A percentile compares a stretch with the other conserved stretches of the same genome.
phyloP scores from a whole-genome alignment of 2,113 vertebrate species.

The Lipotes vexillifer region DNA sequence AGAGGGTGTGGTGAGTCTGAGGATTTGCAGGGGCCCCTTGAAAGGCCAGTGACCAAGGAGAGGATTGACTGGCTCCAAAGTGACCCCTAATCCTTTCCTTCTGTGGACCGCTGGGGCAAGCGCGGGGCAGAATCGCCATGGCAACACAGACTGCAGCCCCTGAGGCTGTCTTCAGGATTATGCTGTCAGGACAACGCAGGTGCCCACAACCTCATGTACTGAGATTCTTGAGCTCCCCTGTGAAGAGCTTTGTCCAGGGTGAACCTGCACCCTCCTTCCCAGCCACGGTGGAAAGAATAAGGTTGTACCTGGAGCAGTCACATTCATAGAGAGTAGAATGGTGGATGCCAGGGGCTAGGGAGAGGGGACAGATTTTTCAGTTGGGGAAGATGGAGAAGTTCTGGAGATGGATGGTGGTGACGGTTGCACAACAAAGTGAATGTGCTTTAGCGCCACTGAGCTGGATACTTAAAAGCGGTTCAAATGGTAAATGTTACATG shows the following conservation, averaged over 20 bases:
- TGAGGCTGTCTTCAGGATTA: neutral
- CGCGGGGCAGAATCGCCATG: neutral
- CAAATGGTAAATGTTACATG: neutral
- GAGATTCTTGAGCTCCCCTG: neutral
- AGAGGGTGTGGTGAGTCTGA: rapidly evolving
- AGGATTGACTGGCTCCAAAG: neutral
- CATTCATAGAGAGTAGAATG: rapidly evolving
- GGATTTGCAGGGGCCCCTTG: neutral
- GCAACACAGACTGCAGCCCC: neutral
- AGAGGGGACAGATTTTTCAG: neutral
- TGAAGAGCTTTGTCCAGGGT: neutral
- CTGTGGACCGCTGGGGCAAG: rapidly evolving
- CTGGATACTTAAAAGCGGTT: neutral
- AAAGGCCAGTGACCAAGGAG: neutral
- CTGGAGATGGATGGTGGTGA: neutral
- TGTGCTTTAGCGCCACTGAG: neutral
- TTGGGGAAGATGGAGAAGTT: neutral
- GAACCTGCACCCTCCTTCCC: neutral
- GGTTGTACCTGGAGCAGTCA: neutral
- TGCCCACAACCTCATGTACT: rapidly evolving
- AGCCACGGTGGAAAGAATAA: neutral
- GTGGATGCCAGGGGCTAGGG: neutral
- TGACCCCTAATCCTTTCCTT: neutral
- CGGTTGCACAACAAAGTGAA: rapidly evolving
- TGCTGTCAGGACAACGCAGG: rapidly evolving